Base-by-base conservation (phyloP, 2,888 invertebrate species). In the Temnothorax ravouxi region DNA sequence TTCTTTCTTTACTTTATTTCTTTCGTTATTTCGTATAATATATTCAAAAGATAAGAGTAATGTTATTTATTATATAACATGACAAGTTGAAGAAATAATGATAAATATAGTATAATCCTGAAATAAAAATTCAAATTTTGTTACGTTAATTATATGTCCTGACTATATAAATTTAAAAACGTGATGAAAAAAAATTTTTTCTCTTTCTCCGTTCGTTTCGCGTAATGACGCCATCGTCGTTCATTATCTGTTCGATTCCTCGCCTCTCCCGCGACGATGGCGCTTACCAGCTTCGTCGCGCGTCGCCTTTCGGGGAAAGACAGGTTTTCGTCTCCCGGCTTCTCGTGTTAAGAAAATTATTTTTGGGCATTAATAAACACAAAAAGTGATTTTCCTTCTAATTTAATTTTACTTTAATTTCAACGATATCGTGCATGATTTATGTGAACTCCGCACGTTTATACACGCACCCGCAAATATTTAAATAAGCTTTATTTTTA, bases 161-260 rank as follows among this genome's bases (percentile, higher is more conserved):
- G 15, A 18, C 1, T 47, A 4, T 15, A 47, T 47, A 15, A 41
- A 38, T 8, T 9, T 2, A 74, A 54, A 8, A 41, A 50, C 4
- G 4, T 67, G n/a, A n/a, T n/a, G 41, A 74, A 0, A n/a, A n/a
- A n/a, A n/a, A n/a, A n/a, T n/a, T n/a, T n/a, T n/a, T n/a, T n/a
- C 50, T 84, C 81, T 80, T 64, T 61, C 66, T 59, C 13, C 44
- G 18, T 61, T 34, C 25, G 54, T 47, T 38, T 56, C 8, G 67
- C 47, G 1, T 25, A 77, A 61, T 61, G 47, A 80, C 79, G 56
- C 29, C 71, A 69, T 79, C 56, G 38, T 61, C 41, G 44, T 59
- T 54, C 50, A 75, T 77, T 56, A 82, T 64, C 62, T 64, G 64
- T 82, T 74, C 38, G 62, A 41, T 74, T 75, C n/a, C 64, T 66